Evolutionary conservation across 2,113 vertebrate genomes (phyloP).

Genomic region (Lagopus leucura): DNA sequence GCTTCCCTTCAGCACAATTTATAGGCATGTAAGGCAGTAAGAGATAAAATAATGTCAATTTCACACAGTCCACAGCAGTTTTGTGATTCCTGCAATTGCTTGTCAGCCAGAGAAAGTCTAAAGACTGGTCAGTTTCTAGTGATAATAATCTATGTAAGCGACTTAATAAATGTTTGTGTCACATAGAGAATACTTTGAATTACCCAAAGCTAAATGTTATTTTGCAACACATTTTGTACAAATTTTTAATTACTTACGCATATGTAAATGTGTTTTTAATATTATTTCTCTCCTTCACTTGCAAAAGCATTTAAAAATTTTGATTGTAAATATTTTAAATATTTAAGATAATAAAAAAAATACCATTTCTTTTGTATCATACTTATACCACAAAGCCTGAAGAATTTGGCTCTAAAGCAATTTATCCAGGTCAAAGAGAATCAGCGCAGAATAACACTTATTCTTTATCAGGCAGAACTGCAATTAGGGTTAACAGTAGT

Average conservation of each 20-base stretch:
- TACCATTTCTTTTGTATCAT: background rate
- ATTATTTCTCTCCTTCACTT: background rate
- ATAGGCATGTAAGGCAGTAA: background rate
- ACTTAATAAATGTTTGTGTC: background rate
- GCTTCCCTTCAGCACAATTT: background rate
- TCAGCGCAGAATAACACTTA: background rate
- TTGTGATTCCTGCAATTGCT: constrained; percentile 35
- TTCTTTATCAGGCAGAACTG: background rate
- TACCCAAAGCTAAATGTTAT: background rate
- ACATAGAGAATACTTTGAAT: background rate
- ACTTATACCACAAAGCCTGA: background rate
- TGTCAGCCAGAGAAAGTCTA: constrained; percentile 36
- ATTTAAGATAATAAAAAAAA: background rate
- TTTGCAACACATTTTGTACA: background rate
- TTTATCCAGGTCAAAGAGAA: background rate
- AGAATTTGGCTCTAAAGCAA: background rate
- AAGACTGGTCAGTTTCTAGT: background rate
- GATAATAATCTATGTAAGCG: constrained; percentile 8
- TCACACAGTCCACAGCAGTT: background rate
- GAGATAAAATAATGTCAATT: constrained; percentile 14
- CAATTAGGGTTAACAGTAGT: background rate
- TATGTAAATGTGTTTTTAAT: background rate
- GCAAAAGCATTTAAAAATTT: background rate
- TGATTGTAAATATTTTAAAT: background rate
- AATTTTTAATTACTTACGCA: background rate